Evolutionary conservation across 2,113 vertebrate species (phyloP), one percentile per base, ranked within the genome.

Genomic region (Apistogramma diplotaenia): DNA sequence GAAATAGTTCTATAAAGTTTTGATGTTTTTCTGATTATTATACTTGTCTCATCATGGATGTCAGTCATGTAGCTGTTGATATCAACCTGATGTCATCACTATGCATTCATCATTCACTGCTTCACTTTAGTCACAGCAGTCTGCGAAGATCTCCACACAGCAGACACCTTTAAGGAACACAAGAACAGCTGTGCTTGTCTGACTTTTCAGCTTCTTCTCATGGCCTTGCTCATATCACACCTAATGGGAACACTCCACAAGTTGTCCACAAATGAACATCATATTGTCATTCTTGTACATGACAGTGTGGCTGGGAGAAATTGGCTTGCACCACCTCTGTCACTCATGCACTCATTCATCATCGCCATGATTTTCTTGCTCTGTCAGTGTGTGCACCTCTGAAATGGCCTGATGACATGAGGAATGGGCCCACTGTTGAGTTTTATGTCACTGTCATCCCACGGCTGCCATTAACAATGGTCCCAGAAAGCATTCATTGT

Each of bases 321-420:
- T 58, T 55, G 86, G 74, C 60, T 65, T 13, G 55, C 6, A 19
- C 67, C 82, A 11, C 60, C 72, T 79, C 72, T 78, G 82, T 89
- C 89, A 81, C 76, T 91, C 79, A 49, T 25, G 8, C n/a, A 35
- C 61, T 67, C 78, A 73, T 85, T 87, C 80, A 88, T 86, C 89
- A 83, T 79, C 49, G 0, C 6, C 33, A 3, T 31, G 74, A 57
- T 81, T 74, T 35, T 60, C 61, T 29, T 0, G 18, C 1, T n/a
- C 61, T 83, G 91, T 79, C 82, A 72, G 33, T 33, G 73, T 4
- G 49, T 3, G 73, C 1, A 23, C 16, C 1, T 29, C 55, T 46
- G 27, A 77, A 82, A 75, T 35, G 40, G 35, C 31, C 75, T n/a
- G 54, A 53, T 46, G 40, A 76, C 51, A 19, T 74, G 76, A 83